phyloP scores from a whole-genome alignment of 2,888 invertebrate genomes.

The Hylaea fasciaria region DNA sequence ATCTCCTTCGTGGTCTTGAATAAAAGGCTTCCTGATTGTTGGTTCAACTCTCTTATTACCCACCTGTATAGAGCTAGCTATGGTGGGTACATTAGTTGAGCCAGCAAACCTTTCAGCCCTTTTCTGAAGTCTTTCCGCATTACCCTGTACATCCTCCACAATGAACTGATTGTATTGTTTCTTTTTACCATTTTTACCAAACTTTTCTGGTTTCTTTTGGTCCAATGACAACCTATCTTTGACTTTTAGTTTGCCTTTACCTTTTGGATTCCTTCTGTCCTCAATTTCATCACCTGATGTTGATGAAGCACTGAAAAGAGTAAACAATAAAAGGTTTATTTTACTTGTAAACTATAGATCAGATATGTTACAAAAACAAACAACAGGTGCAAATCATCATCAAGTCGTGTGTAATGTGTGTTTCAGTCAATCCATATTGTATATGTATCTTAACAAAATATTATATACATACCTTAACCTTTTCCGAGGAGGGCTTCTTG shows the following conservation, averaged over 20 bases:
- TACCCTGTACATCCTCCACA: constrained; percentile 88
- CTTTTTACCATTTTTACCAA: constrained; percentile 83
- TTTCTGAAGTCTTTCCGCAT: constrained; percentile 92
- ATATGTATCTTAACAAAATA: too few species aligned
- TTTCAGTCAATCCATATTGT: too few species aligned
- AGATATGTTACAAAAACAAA: too few species aligned
- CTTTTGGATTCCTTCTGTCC: constrained; percentile 75
- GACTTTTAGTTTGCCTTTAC: constrained; percentile 80
- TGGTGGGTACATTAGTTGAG: constrained; percentile 72
- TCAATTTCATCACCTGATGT: constrained; percentile 83
- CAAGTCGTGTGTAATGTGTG: too few species aligned
- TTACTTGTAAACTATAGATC: constrained; percentile 1
- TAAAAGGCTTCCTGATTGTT: constrained; percentile 62
- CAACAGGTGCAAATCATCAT: too few species aligned
- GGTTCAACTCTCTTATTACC: constrained; percentile 65
- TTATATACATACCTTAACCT: constrained; percentile 69
- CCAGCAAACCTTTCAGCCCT: constrained; percentile 94
- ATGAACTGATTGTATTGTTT: constrained; percentile 88
- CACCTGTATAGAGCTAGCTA: constrained; percentile 75
- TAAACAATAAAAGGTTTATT: background rate
- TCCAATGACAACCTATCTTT: constrained; percentile 84
- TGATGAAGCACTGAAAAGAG: constrained; percentile 78
- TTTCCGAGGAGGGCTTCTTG: constrained; percentile 81
- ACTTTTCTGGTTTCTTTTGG: constrained; percentile 74
- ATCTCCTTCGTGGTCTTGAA: constrained; percentile 88